Conservation (phyloP, 2,888 invertebrate species). For the Camponotus fellah region DNA sequence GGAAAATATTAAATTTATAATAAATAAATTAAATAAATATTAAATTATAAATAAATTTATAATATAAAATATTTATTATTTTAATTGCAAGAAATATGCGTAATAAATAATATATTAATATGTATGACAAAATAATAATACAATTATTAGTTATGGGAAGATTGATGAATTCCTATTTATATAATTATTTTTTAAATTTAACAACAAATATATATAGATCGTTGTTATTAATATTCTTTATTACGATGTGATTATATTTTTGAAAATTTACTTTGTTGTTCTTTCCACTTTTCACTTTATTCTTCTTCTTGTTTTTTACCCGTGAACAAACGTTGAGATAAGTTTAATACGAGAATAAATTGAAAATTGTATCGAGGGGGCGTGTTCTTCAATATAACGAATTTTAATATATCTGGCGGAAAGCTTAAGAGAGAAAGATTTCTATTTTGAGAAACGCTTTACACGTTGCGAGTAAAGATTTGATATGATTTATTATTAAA, state of each 20-base stretch:
- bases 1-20: background rate
- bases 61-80: background rate
- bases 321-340: constrained; percentile 9
- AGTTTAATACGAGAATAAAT: constrained; percentile 22
- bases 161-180: background rate
- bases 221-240: background rate
- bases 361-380: constrained; percentile 25
- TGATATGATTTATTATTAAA: constrained; percentile 27
- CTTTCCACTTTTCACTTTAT: background rate
- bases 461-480: background rate
- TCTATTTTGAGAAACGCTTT: constrained; percentile 5
- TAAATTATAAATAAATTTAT: no score
- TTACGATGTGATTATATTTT: background rate
- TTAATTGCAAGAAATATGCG: background rate
- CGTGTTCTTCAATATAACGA: constrained; percentile 5
- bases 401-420: constrained; percentile 18
- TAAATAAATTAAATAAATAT: no score
- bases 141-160: background rate
- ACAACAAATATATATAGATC: background rate
- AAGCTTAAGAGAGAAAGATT: background rate
- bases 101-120: background rate
- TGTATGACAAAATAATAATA: background rate
- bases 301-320: background rate
- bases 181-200: background rate
- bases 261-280: background rate